phyloP scores from a whole-genome alignment of 2,888 invertebrate species.

The Diarsia brunnea region DNA sequence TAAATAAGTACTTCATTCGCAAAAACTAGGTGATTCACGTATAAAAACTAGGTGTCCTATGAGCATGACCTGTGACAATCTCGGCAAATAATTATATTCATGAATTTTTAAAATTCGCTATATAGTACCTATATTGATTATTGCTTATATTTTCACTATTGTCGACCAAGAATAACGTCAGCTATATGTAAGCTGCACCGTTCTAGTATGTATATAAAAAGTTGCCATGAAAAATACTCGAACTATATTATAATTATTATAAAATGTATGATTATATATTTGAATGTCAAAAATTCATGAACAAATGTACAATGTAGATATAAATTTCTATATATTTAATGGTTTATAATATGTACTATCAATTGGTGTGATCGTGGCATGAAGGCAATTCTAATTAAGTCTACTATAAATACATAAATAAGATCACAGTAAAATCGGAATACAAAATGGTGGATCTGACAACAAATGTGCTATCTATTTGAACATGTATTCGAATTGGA shows the following conservation, averaged over 20 bases:
- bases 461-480: conserved; percentile 38
- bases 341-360: conserved; percentile 50
- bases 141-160: conserved; percentile 54
- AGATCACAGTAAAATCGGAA: conserved; percentile 68
- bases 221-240: conserved; percentile 56
- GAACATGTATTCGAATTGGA: conserved; percentile 8
- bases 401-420: conserved; percentile 63
- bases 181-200: conserved; percentile 40
- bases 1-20: conserved; percentile 25
- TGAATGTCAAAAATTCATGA: conserved; percentile 63
- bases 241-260: conserved; percentile 49
- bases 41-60: conserved; percentile 59
- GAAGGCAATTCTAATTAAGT: conserved; percentile 63
- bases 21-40: conserved; percentile 48
- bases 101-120: conserved; percentile 62
- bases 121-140: conserved; percentile 45
- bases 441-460: conserved; percentile 59
- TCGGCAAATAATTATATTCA: conserved; percentile 50
- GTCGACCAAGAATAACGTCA: conserved; percentile 45
- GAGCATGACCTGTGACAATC: conserved; percentile 52
- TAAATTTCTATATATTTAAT: conserved; percentile 55
- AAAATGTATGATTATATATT: conserved; percentile 57
- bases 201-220: conserved; percentile 41
- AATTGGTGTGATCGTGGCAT: conserved; percentile 66
- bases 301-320: conserved; percentile 46